Evolutionary conservation across 2,888 invertebrate genomes (phyloP).

Genomic region (Eumacrocentrus americanus): DNA sequence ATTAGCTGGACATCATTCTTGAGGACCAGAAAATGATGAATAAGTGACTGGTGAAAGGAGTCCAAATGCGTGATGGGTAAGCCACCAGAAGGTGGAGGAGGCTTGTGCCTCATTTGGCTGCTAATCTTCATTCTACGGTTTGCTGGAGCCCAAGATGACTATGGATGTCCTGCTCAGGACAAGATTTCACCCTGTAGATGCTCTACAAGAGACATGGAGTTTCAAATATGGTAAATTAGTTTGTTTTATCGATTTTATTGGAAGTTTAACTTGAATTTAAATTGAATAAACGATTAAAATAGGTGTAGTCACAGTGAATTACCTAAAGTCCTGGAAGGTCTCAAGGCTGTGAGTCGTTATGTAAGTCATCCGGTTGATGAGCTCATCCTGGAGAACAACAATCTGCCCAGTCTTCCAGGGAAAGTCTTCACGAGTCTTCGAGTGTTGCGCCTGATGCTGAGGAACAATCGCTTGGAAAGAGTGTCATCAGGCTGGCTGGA

Average conservation of each 20-base stretch:
- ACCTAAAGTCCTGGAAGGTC: conserved; percentile 75
- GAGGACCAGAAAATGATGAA: too few species aligned
- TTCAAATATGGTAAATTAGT: conserved; percentile 78
- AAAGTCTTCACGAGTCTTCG: conserved; percentile 78
- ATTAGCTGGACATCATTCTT: too few species aligned
- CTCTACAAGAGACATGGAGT: conserved; percentile 76
- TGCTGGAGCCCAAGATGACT: conserved; percentile 42
- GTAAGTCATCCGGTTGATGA: conserved; percentile 80
- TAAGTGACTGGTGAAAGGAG: conserved; percentile 25
- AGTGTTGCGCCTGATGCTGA: conserved; percentile 79
- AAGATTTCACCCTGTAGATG: conserved; percentile 83
- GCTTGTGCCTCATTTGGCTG: conserved; percentile 40
- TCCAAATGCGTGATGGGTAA: conserved; percentile 57
- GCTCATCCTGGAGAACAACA: conserved; percentile 85
- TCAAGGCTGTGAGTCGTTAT: conserved; percentile 72
- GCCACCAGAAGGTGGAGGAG: conserved; percentile 53
- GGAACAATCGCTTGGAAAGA: conserved; percentile 82
- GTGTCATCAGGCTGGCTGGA: conserved; percentile 82
- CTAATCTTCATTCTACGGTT: conserved; percentile 30
- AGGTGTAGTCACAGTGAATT: conserved; percentile 92
- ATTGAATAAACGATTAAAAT: background rate
- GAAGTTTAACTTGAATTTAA: background rate
- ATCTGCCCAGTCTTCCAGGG: conserved; percentile 83
- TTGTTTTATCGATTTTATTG: too few species aligned
- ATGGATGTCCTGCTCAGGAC: conserved; percentile 76